phyloP scores from a whole-genome alignment of 2,797 vertebrate species.

The Spheniscus humboldti region DNA sequence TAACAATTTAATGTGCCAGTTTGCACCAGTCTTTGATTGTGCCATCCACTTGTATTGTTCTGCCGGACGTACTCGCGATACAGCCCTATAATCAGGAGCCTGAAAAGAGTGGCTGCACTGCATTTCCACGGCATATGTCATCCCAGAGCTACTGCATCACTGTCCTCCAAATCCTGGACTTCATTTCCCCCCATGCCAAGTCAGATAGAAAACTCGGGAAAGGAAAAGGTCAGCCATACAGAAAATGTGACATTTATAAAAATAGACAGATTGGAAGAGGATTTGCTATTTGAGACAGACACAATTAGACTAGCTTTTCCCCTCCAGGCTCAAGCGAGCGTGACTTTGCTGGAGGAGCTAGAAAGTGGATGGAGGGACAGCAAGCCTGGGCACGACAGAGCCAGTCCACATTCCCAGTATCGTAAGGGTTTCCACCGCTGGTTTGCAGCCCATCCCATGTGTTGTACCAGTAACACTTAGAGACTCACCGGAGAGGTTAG shows the following conservation, averaged over 20 bases:
- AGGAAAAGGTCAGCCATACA: constrained; percentile 16
- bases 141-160: not conserved
- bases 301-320: not conserved
- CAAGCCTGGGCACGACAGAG: not conserved
- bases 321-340: not conserved
- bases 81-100: not conserved
- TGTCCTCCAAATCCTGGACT: not conserved
- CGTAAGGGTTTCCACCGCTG: not conserved
- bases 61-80: not conserved
- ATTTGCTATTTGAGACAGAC: constrained; percentile 7
- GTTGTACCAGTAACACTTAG: not conserved
- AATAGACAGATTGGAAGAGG: constrained; percentile 4
- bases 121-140: not conserved
- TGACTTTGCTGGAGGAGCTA: not conserved
- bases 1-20: not conserved
- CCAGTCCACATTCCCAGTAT: not conserved
- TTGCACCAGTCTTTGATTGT: not conserved
- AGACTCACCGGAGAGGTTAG: not conserved
- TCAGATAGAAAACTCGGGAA: not conserved
- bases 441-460: not conserved
- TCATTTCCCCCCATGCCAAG: not conserved
- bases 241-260: constrained; percentile 29
- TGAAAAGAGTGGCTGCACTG: not conserved
- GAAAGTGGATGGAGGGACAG: not conserved
- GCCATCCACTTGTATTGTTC: not conserved